Evolutionary conservation across 2,888 invertebrate genomes (phyloP), one percentile per base, ranked within the genome.

Genomic region (Caenorhabditis panamensis): DNA sequence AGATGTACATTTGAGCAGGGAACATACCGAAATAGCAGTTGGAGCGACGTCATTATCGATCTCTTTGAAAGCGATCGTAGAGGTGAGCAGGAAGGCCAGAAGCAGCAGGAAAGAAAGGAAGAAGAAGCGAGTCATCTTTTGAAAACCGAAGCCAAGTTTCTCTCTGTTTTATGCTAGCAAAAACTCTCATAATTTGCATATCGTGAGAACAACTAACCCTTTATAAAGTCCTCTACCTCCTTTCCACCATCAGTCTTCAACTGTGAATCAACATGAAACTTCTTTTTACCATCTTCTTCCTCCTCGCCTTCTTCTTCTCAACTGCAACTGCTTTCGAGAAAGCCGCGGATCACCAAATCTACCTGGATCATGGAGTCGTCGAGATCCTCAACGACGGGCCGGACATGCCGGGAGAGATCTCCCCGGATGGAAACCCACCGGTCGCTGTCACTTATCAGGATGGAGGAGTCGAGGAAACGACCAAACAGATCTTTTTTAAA

Each of bases 401-500:
- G 18, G 56, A 56, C 18, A 56, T 56, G 18, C 56, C 56, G 2
- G 56, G 56, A n/a, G 31, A 56, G 5, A 56, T 56, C n/a, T 56
- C 56, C 24, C 2, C 18, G n/a, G 31, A 56, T 56, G 56, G 56
- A n/a, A 56, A 56, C n/a, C 56, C 56, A 18, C 56, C 56, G 9
- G 18, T n/a, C 31, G 24, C 56, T 4, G 56, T 56, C n/a, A 56
- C 56, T 4, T 8, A 4, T 18, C 28, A 31, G n/a, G 56, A 56
- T 56, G 31, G n/a, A n/a, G n/a, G n/a, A n/a, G n/a, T 54, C 8
- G 5, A 24, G 3, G 56, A 31, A 18, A 31, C 56, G 31, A 56
- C 56, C 1, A 56, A 6, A 9, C 28, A 31, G 26, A n/a, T 2
- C 2, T 6, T 56, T n/a, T 56, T 26, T 18, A 28, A 56, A 18